These are phyloP conservation scores for Saccopteryx leptura DNA, from an alignment of 2,113 vertebrate species.

Conservation along the genomic window DNA sequence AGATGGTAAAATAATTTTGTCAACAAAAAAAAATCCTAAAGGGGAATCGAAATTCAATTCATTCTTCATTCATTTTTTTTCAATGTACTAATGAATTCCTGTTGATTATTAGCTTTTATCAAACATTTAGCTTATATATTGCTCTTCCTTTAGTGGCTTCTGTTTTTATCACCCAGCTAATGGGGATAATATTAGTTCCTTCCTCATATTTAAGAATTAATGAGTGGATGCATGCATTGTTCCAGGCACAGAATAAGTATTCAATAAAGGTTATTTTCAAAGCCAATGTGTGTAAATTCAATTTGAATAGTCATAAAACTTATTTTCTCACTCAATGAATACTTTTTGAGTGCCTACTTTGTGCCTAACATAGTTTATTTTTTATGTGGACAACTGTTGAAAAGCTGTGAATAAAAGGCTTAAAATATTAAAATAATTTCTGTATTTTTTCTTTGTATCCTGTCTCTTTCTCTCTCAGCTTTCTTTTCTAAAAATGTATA, in stretches of 20 bases:
- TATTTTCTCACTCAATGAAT: conserved; percentile 16
- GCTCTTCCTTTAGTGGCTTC: not conserved
- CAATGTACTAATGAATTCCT: not conserved
- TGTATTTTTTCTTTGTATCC: not conserved
- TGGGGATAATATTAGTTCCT: not conserved
- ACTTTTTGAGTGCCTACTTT: not conserved
- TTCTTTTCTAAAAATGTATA: conserved; percentile 43
- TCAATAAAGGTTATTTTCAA: not conserved
- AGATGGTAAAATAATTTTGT: not conserved
- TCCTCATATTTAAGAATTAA: conserved; percentile 49
- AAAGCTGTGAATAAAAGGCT: not conserved
- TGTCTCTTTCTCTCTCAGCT: not conserved
- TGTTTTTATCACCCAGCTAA: not conserved
- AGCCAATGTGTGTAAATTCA: not conserved
- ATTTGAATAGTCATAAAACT: not conserved
- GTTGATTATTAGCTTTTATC: not conserved
- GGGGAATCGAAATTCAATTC: not conserved
- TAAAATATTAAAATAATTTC: not conserved
- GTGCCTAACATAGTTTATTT: not conserved
- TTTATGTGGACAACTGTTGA: not conserved
- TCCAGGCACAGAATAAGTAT: not conserved
- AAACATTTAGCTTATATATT: not conserved
- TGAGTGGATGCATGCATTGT: not conserved
- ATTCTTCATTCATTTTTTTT: not conserved
- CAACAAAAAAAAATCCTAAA: not conserved